Conservation (phyloP, 2,797 vertebrate species). For the Epinephelus awoara region DNA sequence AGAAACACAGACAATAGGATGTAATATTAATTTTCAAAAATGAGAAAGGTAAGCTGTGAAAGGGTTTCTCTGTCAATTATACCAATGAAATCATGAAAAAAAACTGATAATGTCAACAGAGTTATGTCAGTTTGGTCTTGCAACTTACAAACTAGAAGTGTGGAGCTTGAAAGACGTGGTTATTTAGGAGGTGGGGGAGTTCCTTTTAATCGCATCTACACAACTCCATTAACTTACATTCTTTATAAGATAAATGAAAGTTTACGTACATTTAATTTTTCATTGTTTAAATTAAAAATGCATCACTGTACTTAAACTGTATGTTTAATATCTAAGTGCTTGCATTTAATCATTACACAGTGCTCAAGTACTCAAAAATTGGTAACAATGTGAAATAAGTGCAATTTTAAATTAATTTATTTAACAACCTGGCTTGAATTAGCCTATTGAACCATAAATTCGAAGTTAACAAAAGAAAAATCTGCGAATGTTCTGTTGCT, state of each 20-base stretch:
- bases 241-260: constrained; percentile 1
- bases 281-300: constrained; percentile 14
- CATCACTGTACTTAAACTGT: neutral
- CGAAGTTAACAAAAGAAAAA: no score
- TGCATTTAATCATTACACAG: no score
- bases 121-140: neutral
- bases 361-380: no score
- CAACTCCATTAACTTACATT: neutral
- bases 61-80: neutral
- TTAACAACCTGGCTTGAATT: no score
- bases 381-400: no score
- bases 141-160: neutral
- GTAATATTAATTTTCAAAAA: neutral
- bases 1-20: constrained; percentile 6
- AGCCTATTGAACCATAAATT: no score
- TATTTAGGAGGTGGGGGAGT: neutral
- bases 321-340: neutral
- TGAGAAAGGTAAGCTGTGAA: neutral
- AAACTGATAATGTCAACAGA: neutral
- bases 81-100: neutral
- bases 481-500: no score
- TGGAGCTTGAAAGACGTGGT: neutral
- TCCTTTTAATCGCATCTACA: constrained; percentile 12
- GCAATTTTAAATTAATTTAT: no score
- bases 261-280: constrained; percentile 2